A percentile compares a stretch with the other conserved stretches of the same genome.
These are phyloP conservation scores for Lycaena phlaeas DNA, from an alignment of 2,888 invertebrate species.

Conservation along the genomic window DNA sequence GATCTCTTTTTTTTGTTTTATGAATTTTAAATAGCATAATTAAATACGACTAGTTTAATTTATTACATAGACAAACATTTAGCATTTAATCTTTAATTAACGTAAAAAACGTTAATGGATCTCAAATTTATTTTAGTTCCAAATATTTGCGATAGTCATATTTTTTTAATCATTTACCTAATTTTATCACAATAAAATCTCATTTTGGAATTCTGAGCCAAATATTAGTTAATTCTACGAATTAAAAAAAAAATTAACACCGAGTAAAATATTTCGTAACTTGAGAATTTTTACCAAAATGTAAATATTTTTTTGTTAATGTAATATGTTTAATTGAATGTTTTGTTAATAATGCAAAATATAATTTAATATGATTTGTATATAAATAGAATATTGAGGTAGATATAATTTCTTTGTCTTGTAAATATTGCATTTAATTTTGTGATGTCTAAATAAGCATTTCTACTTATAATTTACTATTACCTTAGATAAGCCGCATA, in stretches of 20 bases:
- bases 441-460: slow-evolving; percentile 52
- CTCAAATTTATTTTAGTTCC: slow-evolving; percentile 65
- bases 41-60: slow-evolving; percentile 53
- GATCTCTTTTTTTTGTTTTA: slow-evolving; percentile 65
- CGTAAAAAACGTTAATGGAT: slow-evolving; percentile 41
- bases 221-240: slow-evolving; percentile 69
- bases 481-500: slow-evolving; percentile 43
- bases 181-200: slow-evolving; percentile 27
- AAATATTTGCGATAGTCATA: slow-evolving; percentile 64
- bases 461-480: slow-evolving; percentile 33
- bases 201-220: slow-evolving; percentile 47
- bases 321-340: slow-evolving; percentile 31
- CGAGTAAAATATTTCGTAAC: slow-evolving; percentile 23
- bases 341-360: slow-evolving; percentile 33
- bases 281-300: slow-evolving; percentile 8
- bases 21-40: slow-evolving; percentile 46
- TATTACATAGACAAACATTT: no score
- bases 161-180: slow-evolving; percentile 30
- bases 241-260: slow-evolving; percentile 11
- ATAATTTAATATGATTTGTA: slow-evolving; percentile 5
- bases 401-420: slow-evolving; percentile 24
- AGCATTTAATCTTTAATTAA: slow-evolving; percentile 33
- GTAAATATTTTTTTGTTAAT: slow-evolving; percentile 34
- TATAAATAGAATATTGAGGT: not conserved
- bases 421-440: slow-evolving; percentile 70